Conservation (phyloP, 37 sponge, comb jelly and placozoan genomes). For the Ephydatia muelleri region DNA sequence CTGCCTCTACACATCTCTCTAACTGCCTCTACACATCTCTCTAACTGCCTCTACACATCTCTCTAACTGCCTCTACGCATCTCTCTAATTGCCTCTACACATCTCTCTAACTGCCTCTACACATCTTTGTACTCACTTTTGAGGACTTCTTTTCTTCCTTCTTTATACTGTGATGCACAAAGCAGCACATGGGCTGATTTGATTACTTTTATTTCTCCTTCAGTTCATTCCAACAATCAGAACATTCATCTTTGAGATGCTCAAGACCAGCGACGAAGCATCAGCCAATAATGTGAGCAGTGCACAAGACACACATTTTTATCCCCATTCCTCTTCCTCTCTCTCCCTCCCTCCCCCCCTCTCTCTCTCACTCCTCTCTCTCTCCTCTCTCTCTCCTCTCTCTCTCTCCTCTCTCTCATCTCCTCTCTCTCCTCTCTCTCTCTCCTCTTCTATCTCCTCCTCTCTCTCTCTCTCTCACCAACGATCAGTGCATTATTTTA, state of each 20-base stretch:
- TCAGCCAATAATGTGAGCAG: not conserved
- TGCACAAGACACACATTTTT: not conserved
- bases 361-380: too few relatives aligned
- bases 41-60: too few relatives aligned
- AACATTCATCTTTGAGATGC: not conserved
- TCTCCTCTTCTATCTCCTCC: conserved; percentile 15
- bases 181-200: too few relatives aligned
- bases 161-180: too few relatives aligned
- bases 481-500: conserved; percentile 32
- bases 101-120: too few relatives aligned
- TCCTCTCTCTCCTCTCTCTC: conserved; percentile 6
- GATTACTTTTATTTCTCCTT: not conserved
- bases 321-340: not conserved
- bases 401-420: not conserved
- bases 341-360: not conserved
- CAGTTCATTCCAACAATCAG: not conserved
- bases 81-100: too few relatives aligned
- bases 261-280: not conserved
- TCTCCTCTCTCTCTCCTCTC: too few relatives aligned
- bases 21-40: too few relatives aligned
- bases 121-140: too few relatives aligned
- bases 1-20: too few relatives aligned
- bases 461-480: not conserved
- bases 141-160: too few relatives aligned
- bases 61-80: too few relatives aligned